Percentiles rank a stretch among this genome's conserved stretches.
Evolutionary conservation across 37 sponge, comb jelly and placozoan genomes (phyloP).

Genomic region (Dysidea cf. avara): DNA sequence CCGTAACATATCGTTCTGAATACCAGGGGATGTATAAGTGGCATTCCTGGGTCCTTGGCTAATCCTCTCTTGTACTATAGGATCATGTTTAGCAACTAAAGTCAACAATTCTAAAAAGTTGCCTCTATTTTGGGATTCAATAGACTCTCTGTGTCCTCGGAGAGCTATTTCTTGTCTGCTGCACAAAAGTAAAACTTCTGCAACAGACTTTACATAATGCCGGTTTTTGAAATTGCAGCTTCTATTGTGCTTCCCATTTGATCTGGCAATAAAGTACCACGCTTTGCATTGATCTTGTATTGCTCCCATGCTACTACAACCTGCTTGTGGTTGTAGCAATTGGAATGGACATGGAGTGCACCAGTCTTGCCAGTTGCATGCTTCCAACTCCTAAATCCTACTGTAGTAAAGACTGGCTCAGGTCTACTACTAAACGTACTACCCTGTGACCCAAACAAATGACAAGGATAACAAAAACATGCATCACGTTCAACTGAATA

Average conservation of each 20-base stretch:
- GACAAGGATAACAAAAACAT: slow-evolving; percentile 19
- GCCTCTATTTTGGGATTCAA: slow-evolving; percentile 31
- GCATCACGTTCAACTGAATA: slow-evolving; percentile 12
- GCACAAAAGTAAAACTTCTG: slow-evolving; percentile 38
- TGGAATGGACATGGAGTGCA: neutral
- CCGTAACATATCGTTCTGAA: slow-evolving; percentile 21
- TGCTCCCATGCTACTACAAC: slow-evolving; percentile 7
- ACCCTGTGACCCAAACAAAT: slow-evolving; percentile 1
- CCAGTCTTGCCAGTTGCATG: slow-evolving; percentile 30
- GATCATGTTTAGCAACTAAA: slow-evolving; percentile 44
- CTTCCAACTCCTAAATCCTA: slow-evolving; percentile 19
- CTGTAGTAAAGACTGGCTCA: slow-evolving; percentile 16
- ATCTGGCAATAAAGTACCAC: slow-evolving; percentile 1
- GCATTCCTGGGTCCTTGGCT: slow-evolving; percentile 20
- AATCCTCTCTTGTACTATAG: slow-evolving; percentile 16
- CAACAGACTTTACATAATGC: slow-evolving; percentile 42
- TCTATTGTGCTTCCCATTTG: neutral
- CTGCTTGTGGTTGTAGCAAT: slow-evolving; percentile 6
- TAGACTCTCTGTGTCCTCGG: slow-evolving; percentile 51
- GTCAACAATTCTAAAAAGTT: slow-evolving; percentile 46
- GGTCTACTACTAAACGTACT: slow-evolving; percentile 5
- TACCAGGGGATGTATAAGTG: slow-evolving; percentile 19
- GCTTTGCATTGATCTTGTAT: neutral
- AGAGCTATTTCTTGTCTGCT: slow-evolving; percentile 45
- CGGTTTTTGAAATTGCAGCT: slow-evolving; percentile 29